A percentile compares a stretch with the other conserved stretches of the same genome.
Conservation (phyloP, 53 echinoderm and acorn worm species). For the Holothuria scabra region DNA sequence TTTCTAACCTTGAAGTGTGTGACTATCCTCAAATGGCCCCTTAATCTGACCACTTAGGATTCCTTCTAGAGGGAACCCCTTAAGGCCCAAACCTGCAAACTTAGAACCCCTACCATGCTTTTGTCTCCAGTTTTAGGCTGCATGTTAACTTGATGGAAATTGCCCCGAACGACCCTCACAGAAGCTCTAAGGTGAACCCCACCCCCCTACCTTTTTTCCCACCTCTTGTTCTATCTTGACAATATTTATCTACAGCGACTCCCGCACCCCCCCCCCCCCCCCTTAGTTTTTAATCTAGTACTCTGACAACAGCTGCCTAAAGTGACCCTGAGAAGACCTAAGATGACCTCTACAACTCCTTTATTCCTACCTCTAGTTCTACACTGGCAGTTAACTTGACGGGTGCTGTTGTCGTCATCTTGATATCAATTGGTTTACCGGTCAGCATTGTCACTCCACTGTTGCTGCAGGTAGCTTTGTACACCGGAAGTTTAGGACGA, state of each 20-base stretch:
- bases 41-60: too few species aligned
- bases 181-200: too few species aligned
- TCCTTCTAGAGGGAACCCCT: too few species aligned
- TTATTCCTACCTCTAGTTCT: slow-evolving; percentile 63
- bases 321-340: neutral
- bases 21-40: too few species aligned
- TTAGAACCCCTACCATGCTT: too few species aligned
- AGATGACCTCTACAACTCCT: neutral
- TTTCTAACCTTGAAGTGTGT: too few species aligned
- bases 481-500: slow-evolving; percentile 65
- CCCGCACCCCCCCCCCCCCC: slow-evolving; percentile 69
- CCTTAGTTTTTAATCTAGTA: slow-evolving; percentile 69
- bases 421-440: slow-evolving; percentile 70
- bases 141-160: slow-evolving; percentile 75
- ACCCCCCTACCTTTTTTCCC: neutral
- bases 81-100: too few species aligned
- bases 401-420: slow-evolving; percentile 73
- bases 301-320: slow-evolving; percentile 49
- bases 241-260: slow-evolving; percentile 66
- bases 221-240: slow-evolving; percentile 78
- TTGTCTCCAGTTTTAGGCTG: slow-evolving; percentile 70
- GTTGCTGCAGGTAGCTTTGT: slow-evolving; percentile 72
- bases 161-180: neutral
- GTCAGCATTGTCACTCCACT: slow-evolving; percentile 75
- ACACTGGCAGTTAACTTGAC: slow-evolving; percentile 76